Percentiles rank a stretch among this genome's conserved stretches.
Conservation (phyloP, 2,888 invertebrate species). For the Lochmaea capreae region DNA sequence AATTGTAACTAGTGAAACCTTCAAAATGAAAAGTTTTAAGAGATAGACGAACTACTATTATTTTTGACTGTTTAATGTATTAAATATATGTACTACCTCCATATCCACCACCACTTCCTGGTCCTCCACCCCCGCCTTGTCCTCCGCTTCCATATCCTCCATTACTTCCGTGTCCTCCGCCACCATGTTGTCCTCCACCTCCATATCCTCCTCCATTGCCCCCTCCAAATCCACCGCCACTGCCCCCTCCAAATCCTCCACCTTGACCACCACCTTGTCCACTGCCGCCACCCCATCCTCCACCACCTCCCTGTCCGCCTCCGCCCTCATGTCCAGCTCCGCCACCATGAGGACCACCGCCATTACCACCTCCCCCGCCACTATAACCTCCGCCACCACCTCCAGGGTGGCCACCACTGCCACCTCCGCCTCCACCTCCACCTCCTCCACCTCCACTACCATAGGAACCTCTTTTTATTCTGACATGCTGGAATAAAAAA, state of each 20-base stretch:
- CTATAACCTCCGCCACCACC: conserved; percentile 4
- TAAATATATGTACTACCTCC: background rate
- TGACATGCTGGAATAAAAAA: conserved; percentile 16
- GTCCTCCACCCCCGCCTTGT: background rate
- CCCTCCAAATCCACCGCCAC: background rate
- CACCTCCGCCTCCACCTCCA: conserved; percentile 16
- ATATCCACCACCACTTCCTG: conserved; percentile 2
- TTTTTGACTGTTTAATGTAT: background rate
- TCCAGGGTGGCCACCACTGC: conserved; percentile 11
- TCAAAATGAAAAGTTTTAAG: no score
- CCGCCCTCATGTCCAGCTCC: conserved; percentile 18
- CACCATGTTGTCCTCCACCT: background rate
- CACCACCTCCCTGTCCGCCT: background rate
- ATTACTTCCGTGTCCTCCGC: background rate
- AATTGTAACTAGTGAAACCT: no score
- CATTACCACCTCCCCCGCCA: conserved; percentile 6
- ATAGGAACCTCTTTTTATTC: conserved; percentile 23
- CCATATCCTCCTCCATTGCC: background rate
- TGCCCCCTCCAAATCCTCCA: conserved; percentile 10
- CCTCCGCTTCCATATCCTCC: background rate
- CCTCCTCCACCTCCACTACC: conserved; percentile 16
- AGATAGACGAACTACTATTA: background rate
- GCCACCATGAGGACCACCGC: conserved; percentile 12
- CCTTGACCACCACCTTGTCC: background rate
- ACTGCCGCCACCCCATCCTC: background rate